A percentile compares a stretch with the other conserved stretches of the same genome.
phyloP scores from a whole-genome alignment of 2,888 invertebrate genomes.

The Vanessa cardui region DNA sequence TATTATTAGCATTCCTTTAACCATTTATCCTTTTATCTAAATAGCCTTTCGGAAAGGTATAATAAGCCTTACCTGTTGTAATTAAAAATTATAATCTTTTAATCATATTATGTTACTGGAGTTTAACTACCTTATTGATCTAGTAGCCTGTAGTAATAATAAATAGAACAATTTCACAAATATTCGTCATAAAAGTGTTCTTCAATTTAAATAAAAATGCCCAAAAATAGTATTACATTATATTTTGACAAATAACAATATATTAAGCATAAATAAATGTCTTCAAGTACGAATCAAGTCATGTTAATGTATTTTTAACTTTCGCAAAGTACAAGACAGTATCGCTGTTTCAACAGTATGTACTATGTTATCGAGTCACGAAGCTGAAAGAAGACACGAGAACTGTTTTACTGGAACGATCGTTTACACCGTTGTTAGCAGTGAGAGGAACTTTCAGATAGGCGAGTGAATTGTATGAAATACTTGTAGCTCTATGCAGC shows the following conservation, averaged over 20 bases:
- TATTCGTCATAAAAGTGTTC: too few species aligned
- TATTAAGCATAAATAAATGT: too few species aligned
- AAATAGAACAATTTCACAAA: too few species aligned
- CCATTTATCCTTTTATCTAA: conserved; percentile 47
- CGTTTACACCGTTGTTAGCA: conserved; percentile 45
- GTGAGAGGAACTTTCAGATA: conserved; percentile 34
- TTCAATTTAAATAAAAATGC: neutral
- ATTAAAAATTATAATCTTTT: conserved; percentile 35
- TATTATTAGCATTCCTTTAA: conserved; percentile 63
- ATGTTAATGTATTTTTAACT: conserved; percentile 17
- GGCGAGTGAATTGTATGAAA: conserved; percentile 17
- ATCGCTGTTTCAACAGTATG: conserved; percentile 15
- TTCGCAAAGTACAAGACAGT: conserved; percentile 20
- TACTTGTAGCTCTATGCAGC: neutral
- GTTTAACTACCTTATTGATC: neutral
- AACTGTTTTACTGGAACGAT: conserved; percentile 76
- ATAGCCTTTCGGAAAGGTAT: conserved; percentile 43
- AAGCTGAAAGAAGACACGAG: conserved; percentile 67
- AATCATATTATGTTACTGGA: neutral
- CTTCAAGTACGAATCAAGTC: neutral
- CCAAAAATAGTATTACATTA: neutral
- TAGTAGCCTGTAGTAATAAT: neutral
- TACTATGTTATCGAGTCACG: conserved; percentile 37
- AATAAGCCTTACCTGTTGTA: conserved; percentile 21
- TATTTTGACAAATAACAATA: neutral